Conservation (phyloP, 2,113 vertebrate species). For the Lepus timidus region DNA sequence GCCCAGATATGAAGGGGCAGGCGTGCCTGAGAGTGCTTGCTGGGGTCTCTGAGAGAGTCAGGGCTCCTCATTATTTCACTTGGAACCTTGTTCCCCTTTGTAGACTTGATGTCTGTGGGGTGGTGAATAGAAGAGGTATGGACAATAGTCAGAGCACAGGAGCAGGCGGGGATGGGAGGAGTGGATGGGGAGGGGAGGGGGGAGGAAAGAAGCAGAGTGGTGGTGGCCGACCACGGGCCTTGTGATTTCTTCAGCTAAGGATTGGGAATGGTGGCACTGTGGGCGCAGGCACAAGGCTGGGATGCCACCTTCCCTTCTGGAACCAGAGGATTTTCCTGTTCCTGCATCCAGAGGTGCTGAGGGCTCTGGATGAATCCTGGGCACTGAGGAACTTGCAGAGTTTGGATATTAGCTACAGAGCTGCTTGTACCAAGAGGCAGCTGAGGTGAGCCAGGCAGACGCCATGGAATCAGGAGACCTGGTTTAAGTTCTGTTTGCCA, state of each 20-base stretch:
- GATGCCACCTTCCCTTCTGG: not conserved
- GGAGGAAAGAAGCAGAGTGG: not conserved
- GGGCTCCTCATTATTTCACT: not conserved
- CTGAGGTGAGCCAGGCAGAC: not conserved
- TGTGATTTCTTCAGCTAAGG: not conserved
- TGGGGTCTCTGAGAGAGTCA: not conserved
- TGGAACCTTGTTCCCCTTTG: not conserved
- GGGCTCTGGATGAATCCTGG: not conserved
- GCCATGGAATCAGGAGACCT: not conserved
- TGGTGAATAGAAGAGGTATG: not conserved
- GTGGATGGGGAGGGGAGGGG: not conserved
- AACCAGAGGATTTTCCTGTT: constrained; percentile 29
- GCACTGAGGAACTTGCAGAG: not conserved
- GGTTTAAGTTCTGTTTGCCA: not conserved
- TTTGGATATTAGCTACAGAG: not conserved
- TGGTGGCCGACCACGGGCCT: fast-evolving
- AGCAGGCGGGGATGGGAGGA: too few relatives aligned
- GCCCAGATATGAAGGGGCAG: not conserved
- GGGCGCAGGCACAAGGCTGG: not conserved
- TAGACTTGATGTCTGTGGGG: not conserved
- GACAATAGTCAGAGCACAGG: not conserved
- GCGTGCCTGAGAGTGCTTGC: not conserved
- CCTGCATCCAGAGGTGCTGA: not conserved
- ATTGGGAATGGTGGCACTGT: not conserved
- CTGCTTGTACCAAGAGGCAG: not conserved